Evolutionary conservation across 2,888 invertebrate species (phyloP).

Genomic region (Coecobrya sp.): DNA sequence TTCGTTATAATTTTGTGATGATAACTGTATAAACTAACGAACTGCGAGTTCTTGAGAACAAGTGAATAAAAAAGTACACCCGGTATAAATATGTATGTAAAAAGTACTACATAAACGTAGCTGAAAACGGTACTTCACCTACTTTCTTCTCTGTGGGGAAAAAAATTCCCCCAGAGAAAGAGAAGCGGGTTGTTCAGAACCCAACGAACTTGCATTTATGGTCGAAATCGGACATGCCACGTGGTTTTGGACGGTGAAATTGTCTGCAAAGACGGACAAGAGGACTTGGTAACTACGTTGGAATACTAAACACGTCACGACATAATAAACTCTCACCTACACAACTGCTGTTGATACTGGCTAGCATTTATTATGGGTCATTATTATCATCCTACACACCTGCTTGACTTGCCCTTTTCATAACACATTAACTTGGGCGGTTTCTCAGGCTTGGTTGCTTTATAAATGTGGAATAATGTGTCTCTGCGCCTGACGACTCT

Average conservation of each 20-base stretch:
- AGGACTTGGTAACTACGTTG: no score
- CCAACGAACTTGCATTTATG: no score
- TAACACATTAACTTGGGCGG: neutral
- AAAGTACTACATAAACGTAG: no score
- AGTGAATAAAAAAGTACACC: neutral
- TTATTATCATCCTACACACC: conserved; percentile 8
- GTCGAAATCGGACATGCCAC: no score
- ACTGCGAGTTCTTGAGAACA: neutral
- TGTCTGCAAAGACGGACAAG: no score
- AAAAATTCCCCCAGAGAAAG: no score
- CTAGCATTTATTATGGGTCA: neutral
- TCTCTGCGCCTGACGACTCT: neutral
- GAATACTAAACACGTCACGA: no score
- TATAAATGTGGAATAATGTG: neutral
- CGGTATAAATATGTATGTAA: no score
- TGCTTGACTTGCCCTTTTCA: conserved; percentile 7
- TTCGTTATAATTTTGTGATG: neutral
- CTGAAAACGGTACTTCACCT: no score
- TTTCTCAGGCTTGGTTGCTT: neutral
- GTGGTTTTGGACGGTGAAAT: no score
- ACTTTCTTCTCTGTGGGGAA: no score
- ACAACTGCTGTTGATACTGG: neutral
- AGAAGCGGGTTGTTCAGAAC: no score
- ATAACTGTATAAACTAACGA: neutral
- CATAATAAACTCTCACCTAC: neutral